phyloP scores from a whole-genome alignment of 2,888 invertebrate genomes.

The Drosophila falleni region DNA sequence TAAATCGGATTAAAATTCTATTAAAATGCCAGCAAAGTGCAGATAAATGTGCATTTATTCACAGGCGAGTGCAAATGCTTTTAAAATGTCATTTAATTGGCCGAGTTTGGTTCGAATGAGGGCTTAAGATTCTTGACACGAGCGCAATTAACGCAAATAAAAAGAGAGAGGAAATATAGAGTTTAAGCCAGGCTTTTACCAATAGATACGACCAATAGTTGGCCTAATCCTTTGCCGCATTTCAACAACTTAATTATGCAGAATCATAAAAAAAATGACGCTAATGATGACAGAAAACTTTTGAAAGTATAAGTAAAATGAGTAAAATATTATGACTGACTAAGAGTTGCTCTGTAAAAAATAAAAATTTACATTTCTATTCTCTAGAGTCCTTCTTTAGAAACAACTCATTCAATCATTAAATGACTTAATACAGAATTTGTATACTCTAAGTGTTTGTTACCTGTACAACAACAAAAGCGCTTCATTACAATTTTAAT shows the following conservation, averaged over 20 bases:
- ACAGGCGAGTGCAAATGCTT: constrained; percentile 23
- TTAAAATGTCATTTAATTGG: constrained; percentile 38
- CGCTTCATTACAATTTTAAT: constrained; percentile 77
- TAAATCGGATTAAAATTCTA: constrained; percentile 65
- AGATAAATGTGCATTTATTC: constrained; percentile 26
- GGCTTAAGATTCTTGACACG: constrained; percentile 62
- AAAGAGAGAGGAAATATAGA: background rate
- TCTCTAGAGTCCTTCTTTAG: background rate
- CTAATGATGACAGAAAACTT: constrained; percentile 28
- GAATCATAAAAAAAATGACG: constrained; percentile 42
- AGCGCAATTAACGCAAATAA: constrained; percentile 58
- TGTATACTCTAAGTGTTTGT: constrained; percentile 6
- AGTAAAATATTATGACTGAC: background rate
- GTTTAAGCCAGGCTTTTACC: background rate
- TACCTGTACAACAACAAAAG: constrained; percentile 30
- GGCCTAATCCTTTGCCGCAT: constrained; percentile 42
- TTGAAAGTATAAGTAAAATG: constrained; percentile 10
- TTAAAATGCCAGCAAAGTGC: constrained; percentile 49
- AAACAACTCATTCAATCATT: constrained; percentile 1
- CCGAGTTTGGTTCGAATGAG: too few species aligned
- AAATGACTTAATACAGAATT: constrained; percentile 25
- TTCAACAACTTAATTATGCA: constrained; percentile 53
- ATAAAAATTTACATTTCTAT: background rate
- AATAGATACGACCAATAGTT: background rate
- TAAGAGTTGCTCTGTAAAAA: background rate